Evolutionary conservation across 2,797 vertebrate genomes (phyloP), one percentile per base, ranked within the genome.

Genomic region (Crossoptilon crossoptilon): DNA sequence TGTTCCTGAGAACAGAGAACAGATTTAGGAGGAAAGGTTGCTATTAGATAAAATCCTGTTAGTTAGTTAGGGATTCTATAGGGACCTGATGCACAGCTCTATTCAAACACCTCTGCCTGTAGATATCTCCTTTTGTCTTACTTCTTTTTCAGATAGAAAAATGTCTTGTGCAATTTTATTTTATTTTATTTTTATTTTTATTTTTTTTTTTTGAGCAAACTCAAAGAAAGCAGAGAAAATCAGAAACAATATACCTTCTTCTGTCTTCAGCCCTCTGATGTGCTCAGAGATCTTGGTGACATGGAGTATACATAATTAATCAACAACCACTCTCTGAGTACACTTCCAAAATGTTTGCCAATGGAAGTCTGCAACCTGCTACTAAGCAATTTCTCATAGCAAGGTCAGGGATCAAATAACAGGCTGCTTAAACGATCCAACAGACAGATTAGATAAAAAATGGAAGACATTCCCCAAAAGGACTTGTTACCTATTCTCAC

Each of bases 341-440:
- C 91, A 91, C 75, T 96, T 87, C 91, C 88, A 89, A 69, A 72
- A 87, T 87, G 84, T 96, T 97, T 95, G 89, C 88, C 69, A 82
- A 33, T 93, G 84, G 87, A 90, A 84, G 81, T 80, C 90, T 93
- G 80, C 69, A 95, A 94, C 70, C 66, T 95, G 83, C 92, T 91
- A 81, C 92, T 92, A 95, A 88, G 74, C 78, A 88, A 81, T 96
- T 96, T 91, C 84, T 94, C 60, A 88, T 91, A 63, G 46, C 93
- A 97, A 97, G 96, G 95, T 97, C 96, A 97, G 55, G 76, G 88
- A 97, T 96, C 85, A 91, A 95, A 91, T 96, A 91, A 84, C 67
- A 84, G 75, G 56, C 31, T 5, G 51, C 51, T 95, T 84, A 94
- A 97, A 93, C 64, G 87, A 94, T 93, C 79, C 62, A 93, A 68